Base-by-base conservation (phyloP, 2,888 invertebrate genomes). In the Scelioninae gen. 1 region DNA sequence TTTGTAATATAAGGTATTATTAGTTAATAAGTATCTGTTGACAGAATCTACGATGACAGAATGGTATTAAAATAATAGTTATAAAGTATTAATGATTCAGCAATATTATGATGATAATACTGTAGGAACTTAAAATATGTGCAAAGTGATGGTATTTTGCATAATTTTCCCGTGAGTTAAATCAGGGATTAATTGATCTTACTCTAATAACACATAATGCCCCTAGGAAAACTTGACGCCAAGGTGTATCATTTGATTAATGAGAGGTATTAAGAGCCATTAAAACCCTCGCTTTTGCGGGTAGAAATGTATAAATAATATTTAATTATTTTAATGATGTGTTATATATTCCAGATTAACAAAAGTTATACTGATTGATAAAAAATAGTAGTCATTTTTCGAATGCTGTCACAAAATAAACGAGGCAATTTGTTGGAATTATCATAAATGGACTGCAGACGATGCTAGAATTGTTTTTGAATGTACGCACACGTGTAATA, bases 281-380 rank as follows among this genome's bases (percentile, higher is more conserved):
- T 66, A 66, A 65, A 29, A 23, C 56, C 9, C 56, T 43, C 31
- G 16, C 6, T 16, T 31, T 49, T 13, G 53, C 40, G 11, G 23
- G 38, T 23, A 45, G 47, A 69, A 77, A 55, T 47, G 53, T 68
- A 55, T 62, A 62, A 77, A 51, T 68, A 62, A 77, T 55, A 34
- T 15, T 69, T 62, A 32, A 62, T 77, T 69, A 77, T 47, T 69
- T 68, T 77, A 77, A 77, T 77, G 62, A 38, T 11, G 10, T n/a
- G 15, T 55, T 47, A 62, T 77, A 55, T 69, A 77, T 77, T 29
- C 11, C 8, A 32, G 69, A 69, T 47, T 23, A 69, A 78, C 78
- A 63, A 69, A 71, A 53, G 38, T 34, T 40, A 63, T 56, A 56
- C 69, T 43, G 15, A 23, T 29, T 45, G 10, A 15, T 23, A 62